Conservation (phyloP, 2,797 vertebrate genomes). For the Parauchenoglanis ngamensis region DNA sequence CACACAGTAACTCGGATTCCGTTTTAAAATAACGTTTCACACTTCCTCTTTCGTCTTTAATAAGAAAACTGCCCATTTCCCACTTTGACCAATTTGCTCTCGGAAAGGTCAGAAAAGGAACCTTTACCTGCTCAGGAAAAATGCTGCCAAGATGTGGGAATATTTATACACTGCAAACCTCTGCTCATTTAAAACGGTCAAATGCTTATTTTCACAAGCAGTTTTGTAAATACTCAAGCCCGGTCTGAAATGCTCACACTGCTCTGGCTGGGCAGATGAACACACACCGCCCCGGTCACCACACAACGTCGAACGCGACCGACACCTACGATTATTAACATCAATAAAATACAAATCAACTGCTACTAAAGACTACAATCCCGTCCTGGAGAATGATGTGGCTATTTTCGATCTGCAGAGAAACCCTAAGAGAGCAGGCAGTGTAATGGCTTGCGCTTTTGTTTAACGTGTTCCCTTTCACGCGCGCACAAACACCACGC, state of each 20-base stretch:
- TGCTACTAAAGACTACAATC: not conserved
- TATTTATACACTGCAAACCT: too few relatives aligned
- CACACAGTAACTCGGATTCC: not conserved
- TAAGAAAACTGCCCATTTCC: too few relatives aligned
- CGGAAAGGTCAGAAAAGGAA: not conserved
- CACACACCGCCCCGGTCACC: not conserved
- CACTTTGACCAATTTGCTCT: not conserved
- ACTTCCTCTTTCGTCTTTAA: not conserved
- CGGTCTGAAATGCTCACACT: not conserved
- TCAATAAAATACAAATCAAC: not conserved
- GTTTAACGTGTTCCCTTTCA: constrained; percentile 35
- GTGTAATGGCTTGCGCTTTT: not conserved
- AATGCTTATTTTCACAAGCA: not conserved
- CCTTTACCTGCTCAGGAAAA: not conserved
- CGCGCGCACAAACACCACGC: not conserved
- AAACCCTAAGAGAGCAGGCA: not conserved
- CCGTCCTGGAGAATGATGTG: not conserved
- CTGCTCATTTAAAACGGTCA: not conserved
- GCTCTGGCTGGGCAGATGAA: not conserved
- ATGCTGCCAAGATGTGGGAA: not conserved
- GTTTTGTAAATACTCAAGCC: not conserved
- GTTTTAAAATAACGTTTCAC: not conserved
- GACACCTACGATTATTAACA: not conserved
- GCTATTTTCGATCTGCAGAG: not conserved
- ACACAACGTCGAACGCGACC: not conserved